Percentiles rank a stretch among this genome's conserved stretches.
Conservation (phyloP, 2,797 vertebrate species). For the Pantherophis alleghaniensis region DNA sequence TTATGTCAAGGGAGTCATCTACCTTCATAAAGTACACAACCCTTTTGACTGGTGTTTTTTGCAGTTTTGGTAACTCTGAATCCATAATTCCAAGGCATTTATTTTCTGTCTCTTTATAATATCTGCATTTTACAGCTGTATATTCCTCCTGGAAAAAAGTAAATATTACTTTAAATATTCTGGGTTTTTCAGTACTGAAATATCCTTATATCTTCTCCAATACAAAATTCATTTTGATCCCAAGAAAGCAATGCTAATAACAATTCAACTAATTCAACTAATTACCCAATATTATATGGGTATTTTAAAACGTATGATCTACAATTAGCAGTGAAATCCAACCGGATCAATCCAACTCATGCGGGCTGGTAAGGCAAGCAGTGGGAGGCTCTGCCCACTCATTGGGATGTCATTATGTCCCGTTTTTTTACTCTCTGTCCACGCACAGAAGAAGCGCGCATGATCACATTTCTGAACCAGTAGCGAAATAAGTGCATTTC, state of each 20-base stretch:
- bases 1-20: not conserved
- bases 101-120: not conserved
- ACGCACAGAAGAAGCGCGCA: no score
- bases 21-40: not conserved
- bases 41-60: not conserved
- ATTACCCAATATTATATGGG: not conserved
- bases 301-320: not conserved
- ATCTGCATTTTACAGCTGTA: not conserved
- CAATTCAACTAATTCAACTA: not conserved
- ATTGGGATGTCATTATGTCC: no score
- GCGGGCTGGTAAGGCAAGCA: no score
- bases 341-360: no score
- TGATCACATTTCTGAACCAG: no score
- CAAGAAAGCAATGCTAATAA: not conserved
- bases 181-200: not conserved
- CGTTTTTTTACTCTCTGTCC: no score
- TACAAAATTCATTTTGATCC: not conserved
- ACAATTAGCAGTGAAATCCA: no score
- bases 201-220: not conserved
- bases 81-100: not conserved
- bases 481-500: no score
- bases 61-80: not conserved
- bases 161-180: not conserved
- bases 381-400: no score
- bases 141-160: not conserved